Conservation (phyloP, 2,113 vertebrate genomes). For the Octodon degus region DNA sequence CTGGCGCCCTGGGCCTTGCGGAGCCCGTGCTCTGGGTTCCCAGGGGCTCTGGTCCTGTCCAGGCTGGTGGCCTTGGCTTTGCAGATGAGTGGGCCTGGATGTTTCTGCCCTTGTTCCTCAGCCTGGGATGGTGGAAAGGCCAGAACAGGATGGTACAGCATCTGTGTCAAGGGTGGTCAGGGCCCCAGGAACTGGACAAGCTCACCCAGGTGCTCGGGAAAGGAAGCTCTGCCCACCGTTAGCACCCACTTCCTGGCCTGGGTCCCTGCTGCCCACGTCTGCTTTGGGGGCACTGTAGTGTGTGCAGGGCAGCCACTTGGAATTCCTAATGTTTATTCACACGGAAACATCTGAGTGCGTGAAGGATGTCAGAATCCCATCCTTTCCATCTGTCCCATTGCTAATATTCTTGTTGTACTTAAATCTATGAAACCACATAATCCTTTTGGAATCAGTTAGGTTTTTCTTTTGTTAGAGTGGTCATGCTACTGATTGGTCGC, state of each 20-base stretch:
- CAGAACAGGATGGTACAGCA: neutral
- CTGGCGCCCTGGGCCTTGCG: neutral
- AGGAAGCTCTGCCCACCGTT: neutral
- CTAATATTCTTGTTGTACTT: neutral
- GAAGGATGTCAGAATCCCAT: neutral
- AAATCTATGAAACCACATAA: no score
- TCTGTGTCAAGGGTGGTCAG: no score
- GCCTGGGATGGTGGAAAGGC: rapidly evolving
- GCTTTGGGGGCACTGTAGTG: neutral
- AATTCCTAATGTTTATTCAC: neutral
- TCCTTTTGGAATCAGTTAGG: no score
- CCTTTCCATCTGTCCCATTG: neutral
- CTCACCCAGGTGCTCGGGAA: neutral
- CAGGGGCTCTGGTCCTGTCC: rapidly evolving
- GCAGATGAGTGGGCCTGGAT: neutral
- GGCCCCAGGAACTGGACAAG: neutral
- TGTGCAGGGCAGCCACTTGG: neutral
- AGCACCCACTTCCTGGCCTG: neutral
- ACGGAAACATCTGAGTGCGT: neutral
- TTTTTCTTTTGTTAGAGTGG: neutral
- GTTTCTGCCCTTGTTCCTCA: no score
- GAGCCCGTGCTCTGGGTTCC: rapidly evolving
- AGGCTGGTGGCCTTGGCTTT: neutral
- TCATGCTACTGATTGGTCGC: neutral
- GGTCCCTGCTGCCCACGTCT: neutral